Evolutionary conservation across 1,140 invertebrate genomes (phyloP), one percentile per base, ranked within the genome.

Genomic region (Heterodera carotae): DNA sequence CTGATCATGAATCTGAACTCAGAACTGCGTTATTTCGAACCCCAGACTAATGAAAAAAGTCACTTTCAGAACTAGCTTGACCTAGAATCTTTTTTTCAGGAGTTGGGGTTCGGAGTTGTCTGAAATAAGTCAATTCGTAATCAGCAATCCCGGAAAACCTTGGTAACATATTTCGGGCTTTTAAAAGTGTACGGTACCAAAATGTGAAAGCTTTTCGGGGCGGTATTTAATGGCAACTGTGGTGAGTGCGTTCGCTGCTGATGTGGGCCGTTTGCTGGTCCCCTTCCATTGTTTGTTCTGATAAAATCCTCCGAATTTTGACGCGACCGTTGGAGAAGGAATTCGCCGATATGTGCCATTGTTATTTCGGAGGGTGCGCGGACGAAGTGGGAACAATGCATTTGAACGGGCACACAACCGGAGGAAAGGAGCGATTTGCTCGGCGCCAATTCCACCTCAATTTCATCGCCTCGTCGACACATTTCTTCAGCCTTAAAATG

Each of bases 401-500:
- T 25, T 25, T 48, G 33, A 43, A 56, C 27, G 25, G 64, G 68
- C 6, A 43, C 34, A 7, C 12, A n/a, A 6, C 25, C 29, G 22
- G 27, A 29, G 8, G 53, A 75, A 33, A 79, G 31, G n/a, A 79
- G 71, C 34, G 68, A 18, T 56, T 79, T 81, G 36, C 68, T 69
- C 34, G 78, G 78, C 18, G 66, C 78, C 39, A 79, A 66, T 53
- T 79, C 78, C 25, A 79, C 78, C 10, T 79, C 78, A 66, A 79
- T 81, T 31, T 79, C 78, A 34, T 79, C 78, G 8, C 78, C 53
- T 18, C 56, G 8, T 31, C 36, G 69, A 10, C 78, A 67, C 78
- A 80, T 79, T 67, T 79, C 78, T 25, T 74, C 78, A 3, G 69
- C 25, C 78, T 79, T n/a, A n/a, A 64, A 81, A 79, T n/a, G 69